Conservation (phyloP, 2,113 vertebrate genomes). For the Pterophyllum scalare region DNA sequence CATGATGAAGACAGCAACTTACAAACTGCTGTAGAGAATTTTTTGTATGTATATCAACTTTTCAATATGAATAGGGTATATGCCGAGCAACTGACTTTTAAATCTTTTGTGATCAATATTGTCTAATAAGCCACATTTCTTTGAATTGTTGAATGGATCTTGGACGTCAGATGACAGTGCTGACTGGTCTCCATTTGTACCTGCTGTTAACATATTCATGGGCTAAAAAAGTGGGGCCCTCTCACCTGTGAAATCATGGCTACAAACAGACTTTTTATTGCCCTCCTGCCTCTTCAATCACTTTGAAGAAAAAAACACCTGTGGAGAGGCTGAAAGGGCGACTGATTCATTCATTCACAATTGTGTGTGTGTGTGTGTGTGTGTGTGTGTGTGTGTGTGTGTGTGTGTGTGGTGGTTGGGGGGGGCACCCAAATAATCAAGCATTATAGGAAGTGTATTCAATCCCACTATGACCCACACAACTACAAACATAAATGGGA, state of each 20-base stretch:
- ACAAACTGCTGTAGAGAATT: background rate
- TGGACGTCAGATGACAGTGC: background rate
- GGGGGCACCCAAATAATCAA: background rate
- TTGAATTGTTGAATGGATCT: slow-evolving; percentile 1
- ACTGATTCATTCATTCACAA: background rate
- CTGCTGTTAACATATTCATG: slow-evolving; percentile 36
- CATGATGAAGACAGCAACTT: background rate
- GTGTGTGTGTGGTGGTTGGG: too few relatives aligned
- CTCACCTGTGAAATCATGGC: slow-evolving; percentile 53
- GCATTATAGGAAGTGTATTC: background rate
- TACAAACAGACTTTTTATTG: slow-evolving; percentile 33
- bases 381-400: too few relatives aligned
- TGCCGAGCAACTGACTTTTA: background rate
- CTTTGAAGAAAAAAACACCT: slow-evolving; percentile 37
- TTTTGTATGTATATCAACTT: background rate
- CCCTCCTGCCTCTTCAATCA: slow-evolving; percentile 34
- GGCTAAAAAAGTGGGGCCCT: slow-evolving; percentile 2
- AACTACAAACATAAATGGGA: slow-evolving; percentile 1
- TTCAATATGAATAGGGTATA: background rate
- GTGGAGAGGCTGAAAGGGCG: slow-evolving; percentile 16
- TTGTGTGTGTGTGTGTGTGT: too few relatives aligned
- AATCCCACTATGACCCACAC: background rate
- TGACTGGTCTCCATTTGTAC: slow-evolving; percentile 30
- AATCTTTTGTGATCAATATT: background rate
- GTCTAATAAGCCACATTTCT: background rate